A percentile compares a stretch with the other conserved stretches of the same genome.
Evolutionary conservation across 2,113 vertebrate genomes (phyloP).

Genomic region (Aldabrachelys gigantea): DNA sequence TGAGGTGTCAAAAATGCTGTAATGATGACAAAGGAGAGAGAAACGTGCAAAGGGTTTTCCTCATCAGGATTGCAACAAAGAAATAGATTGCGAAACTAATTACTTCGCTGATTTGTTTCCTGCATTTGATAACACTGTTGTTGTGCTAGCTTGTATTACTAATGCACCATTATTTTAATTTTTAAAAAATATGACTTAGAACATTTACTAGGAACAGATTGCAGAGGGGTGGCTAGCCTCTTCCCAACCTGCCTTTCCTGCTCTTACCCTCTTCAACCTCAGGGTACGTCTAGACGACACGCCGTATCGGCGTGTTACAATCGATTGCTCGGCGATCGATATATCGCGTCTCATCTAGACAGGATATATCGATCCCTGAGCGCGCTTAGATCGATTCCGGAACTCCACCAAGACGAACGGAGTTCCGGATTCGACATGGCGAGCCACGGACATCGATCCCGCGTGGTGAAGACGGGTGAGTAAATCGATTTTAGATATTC

Average conservation of each 20-base stretch:
- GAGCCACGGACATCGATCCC: too few relatives aligned
- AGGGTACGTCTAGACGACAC: too few relatives aligned
- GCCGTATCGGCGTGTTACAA: too few relatives aligned
- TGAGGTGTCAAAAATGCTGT: background rate
- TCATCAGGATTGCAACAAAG: background rate
- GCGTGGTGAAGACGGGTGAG: too few relatives aligned
- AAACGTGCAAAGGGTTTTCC: background rate
- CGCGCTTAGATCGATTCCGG: too few relatives aligned
- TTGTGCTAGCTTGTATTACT: background rate
- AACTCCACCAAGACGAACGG: too few relatives aligned
- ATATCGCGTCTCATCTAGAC: too few relatives aligned
- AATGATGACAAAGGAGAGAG: background rate
- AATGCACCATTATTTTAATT: background rate
- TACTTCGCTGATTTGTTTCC: background rate
- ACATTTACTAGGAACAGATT: background rate
- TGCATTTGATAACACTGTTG: background rate
- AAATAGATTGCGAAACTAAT: background rate
- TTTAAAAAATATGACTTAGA: background rate
- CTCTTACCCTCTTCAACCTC: background rate
- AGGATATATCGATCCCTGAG: too few relatives aligned
- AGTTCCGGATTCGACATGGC: too few relatives aligned
- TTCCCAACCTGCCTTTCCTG: background rate
- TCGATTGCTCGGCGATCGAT: too few relatives aligned
- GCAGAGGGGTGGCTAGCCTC: background rate
- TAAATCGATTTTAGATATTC: too few relatives aligned